Base-by-base conservation (phyloP, 2,113 vertebrate species). In the Laterallus jamaicensis region DNA sequence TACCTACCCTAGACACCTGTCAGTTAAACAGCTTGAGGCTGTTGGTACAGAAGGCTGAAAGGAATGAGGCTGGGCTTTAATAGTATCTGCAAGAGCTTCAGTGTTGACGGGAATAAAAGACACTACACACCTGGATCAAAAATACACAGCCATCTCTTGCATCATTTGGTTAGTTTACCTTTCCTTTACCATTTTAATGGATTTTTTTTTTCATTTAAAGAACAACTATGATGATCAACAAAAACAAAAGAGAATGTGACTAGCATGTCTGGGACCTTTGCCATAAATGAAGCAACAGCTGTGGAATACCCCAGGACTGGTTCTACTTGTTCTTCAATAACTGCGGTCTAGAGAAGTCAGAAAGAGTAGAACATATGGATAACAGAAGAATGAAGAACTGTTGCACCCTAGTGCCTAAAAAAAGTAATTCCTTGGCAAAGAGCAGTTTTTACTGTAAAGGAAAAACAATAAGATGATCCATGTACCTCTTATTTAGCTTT, bases 391-490 rank as follows among this genome's bases (percentile, higher is more conserved):
- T 76, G 75, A 94, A 95, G 91, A 94, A 55, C 68, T 92, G 66
- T 92, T 96, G 88, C 81, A 94, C 95, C 59, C 86, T 89, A 92
- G 91, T 92, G 83, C 77, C 58, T 90, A 29, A 64, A 94, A 47
- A 50, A 37, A 69, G 86, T 32, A 86, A 85, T 67, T 79, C 76
- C 74, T 74, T 69, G 50, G 25, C 63, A 62, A 31, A 44, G 50
- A 74, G 21, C 18, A 66, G 35, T 35, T 25, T 9, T 44, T 49
- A 62, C 28, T 37, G 16, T 9, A 59, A 83, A 92, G 24, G 39
- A 75, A 81, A 88, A 93, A 39, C 66, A 84, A 69, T 73, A 32
- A 71, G 19, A 35, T n/a, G 31, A 76, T 69, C 74, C 62, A 9
- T 10, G 21, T 63, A 50, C 44, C 70, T 49, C 12, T 49, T 24